These are phyloP conservation scores for Troides aeacus DNA, from an alignment of 2,888 invertebrate genomes.

Conservation along the genomic window DNA sequence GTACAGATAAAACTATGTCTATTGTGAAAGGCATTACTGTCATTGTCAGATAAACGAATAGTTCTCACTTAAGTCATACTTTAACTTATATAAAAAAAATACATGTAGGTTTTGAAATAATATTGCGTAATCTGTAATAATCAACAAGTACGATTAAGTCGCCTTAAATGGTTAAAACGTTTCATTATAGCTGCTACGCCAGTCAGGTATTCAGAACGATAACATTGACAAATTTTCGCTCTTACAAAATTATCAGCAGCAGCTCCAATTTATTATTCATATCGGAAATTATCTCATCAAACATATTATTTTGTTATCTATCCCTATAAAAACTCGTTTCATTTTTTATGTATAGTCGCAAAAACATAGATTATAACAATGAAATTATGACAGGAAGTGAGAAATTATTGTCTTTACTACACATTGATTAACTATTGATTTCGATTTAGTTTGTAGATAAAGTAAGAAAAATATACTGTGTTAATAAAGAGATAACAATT, in stretches of 20 bases:
- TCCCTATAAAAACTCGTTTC: not conserved
- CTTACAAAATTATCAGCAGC: slow-evolving; percentile 25
- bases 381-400: not conserved
- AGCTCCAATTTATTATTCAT: slow-evolving; percentile 16
- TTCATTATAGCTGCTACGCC: slow-evolving; percentile 4
- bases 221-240: slow-evolving; percentile 27
- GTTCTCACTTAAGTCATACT: too few species aligned
- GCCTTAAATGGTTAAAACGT: slow-evolving; percentile 8
- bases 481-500: too few species aligned
- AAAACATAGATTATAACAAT: not conserved
- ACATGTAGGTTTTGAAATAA: not conserved
- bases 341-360: not conserved
- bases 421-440: too few species aligned
- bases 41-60: too few species aligned
- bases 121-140: not conserved
- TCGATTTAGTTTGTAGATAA: too few species aligned
- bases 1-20: not conserved
- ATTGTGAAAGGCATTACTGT: not conserved
- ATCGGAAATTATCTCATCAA: slow-evolving; percentile 21
- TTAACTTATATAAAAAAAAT: too few species aligned
- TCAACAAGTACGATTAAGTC: not conserved
- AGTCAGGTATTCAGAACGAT: slow-evolving; percentile 29
- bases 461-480: too few species aligned
- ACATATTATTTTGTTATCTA: slow-evolving; percentile 12
- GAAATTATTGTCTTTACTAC: not conserved